phyloP scores from a whole-genome alignment of 2,113 vertebrate species.

The Lophochroa leadbeateri region DNA sequence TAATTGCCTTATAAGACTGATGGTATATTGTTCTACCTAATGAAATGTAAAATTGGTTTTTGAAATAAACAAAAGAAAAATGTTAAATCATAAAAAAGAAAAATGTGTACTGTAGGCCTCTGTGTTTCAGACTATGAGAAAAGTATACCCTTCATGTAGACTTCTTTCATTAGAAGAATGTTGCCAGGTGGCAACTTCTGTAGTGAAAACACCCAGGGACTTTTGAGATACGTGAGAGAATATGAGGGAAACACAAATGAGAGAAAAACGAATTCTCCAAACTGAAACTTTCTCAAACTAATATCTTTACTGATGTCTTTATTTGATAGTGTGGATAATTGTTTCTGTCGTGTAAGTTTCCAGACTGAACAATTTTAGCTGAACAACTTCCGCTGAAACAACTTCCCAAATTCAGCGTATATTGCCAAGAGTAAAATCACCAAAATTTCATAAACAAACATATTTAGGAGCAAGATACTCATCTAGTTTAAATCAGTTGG shows the following conservation, averaged over 20 bases:
- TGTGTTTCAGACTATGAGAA: neutral
- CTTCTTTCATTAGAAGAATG: neutral
- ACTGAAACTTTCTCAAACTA: neutral
- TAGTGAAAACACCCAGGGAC: neutral
- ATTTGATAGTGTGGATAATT: neutral
- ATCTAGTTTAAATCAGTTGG: neutral
- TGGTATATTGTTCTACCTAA: neutral
- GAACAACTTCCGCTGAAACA: neutral
- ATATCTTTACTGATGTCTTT: neutral
- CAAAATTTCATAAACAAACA: neutral
- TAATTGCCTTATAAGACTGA: neutral
- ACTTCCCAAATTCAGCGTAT: neutral
- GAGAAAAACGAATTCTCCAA: rapidly evolving
- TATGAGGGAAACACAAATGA: neutral
- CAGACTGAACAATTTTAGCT: neutral
- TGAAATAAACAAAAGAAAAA: neutral
- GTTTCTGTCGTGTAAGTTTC: neutral
- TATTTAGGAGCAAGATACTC: neutral
- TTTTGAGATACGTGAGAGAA: neutral
- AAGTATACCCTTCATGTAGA: rapidly evolving
- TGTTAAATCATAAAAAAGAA: neutral
- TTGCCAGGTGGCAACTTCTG: neutral
- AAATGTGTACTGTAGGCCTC: neutral
- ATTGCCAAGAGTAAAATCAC: neutral
- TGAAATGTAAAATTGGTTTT: slow-evolving; percentile 19